Evolutionary conservation across 1,140 invertebrate species (phyloP).

Genomic region (Lordiphosa mommai): DNA sequence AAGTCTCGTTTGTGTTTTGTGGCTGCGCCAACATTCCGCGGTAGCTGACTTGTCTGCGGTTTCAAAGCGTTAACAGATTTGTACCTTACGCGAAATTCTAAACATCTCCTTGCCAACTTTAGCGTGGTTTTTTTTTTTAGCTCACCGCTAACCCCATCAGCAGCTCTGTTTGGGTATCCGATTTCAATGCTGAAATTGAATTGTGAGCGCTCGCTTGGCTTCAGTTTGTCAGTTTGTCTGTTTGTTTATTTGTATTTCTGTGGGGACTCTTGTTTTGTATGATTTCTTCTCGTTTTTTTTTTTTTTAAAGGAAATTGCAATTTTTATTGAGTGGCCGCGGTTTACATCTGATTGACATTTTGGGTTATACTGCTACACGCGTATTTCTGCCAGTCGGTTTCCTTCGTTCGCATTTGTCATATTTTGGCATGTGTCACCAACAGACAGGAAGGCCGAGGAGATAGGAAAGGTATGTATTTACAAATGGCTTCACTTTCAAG

Average conservation of each 20-base stretch:
- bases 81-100: constrained; percentile 57
- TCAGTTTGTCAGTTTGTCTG: constrained; percentile 8
- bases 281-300: constrained; percentile 12
- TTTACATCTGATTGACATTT: constrained; percentile 74
- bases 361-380: constrained; percentile 18
- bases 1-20: constrained; percentile 12
- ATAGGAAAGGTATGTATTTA: too few species aligned
- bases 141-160: constrained; percentile 14
- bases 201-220: constrained; percentile 44
- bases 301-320: constrained; percentile 61
- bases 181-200: constrained; percentile 70
- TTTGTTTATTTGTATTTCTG: constrained; percentile 19
- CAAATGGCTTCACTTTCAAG: too few species aligned
- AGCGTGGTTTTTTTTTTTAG: background rate
- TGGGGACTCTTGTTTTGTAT: constrained; percentile 17
- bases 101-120: constrained; percentile 27
- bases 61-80: constrained; percentile 52
- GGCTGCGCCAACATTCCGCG: constrained; percentile 62
- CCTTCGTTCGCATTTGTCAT: constrained; percentile 52
- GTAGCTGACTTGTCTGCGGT: constrained; percentile 41
- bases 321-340: constrained; percentile 52
- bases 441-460: constrained; percentile 48
- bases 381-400: constrained; percentile 34
- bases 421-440: constrained; percentile 50
- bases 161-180: constrained; percentile 32